A percentile compares a stretch with the other conserved stretches of the same genome.
Evolutionary conservation across 1,140 invertebrate genomes (phyloP).

Genomic region (Tetraneura akinire): DNA sequence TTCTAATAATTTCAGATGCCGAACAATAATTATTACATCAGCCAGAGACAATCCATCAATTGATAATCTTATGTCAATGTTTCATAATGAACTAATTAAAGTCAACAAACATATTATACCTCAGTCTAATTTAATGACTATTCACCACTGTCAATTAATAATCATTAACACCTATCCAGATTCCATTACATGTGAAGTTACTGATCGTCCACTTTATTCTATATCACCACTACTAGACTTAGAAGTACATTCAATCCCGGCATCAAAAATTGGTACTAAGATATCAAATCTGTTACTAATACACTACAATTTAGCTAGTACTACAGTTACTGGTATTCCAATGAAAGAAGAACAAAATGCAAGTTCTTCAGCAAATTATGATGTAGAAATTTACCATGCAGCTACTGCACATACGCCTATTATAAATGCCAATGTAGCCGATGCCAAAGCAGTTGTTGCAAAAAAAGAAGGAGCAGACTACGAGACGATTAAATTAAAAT

Average conservation of each 20-base stretch:
- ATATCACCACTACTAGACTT: constrained; percentile 64
- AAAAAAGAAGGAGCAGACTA: constrained; percentile 70
- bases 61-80: constrained; percentile 81
- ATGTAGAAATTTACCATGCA: constrained; percentile 93
- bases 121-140: constrained; percentile 67
- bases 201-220: constrained; percentile 57
- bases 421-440: constrained; percentile 63
- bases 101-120: constrained; percentile 77
- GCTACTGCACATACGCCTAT: constrained; percentile 79
- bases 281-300: constrained; percentile 74
- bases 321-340: constrained; percentile 95
- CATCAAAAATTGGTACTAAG: constrained; percentile 65
- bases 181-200: constrained; percentile 58
- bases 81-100: constrained; percentile 74
- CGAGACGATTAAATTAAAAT: constrained; percentile 84
- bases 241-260: constrained; percentile 61
- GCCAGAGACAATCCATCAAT: constrained; percentile 81
- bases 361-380: constrained; percentile 95
- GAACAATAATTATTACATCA: constrained; percentile 87
- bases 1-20: constrained; percentile 65
- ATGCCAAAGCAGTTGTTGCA: constrained; percentile 57
- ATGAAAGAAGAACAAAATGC: constrained; percentile 99
- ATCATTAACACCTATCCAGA: constrained; percentile 85
- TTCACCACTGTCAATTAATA: constrained; percentile 86
- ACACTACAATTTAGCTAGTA: constrained; percentile 91